A percentile compares a stretch with the other conserved stretches of the same genome.
phyloP scores from a whole-genome alignment of 1,140 invertebrate genomes.

The Sycophila sp. region DNA sequence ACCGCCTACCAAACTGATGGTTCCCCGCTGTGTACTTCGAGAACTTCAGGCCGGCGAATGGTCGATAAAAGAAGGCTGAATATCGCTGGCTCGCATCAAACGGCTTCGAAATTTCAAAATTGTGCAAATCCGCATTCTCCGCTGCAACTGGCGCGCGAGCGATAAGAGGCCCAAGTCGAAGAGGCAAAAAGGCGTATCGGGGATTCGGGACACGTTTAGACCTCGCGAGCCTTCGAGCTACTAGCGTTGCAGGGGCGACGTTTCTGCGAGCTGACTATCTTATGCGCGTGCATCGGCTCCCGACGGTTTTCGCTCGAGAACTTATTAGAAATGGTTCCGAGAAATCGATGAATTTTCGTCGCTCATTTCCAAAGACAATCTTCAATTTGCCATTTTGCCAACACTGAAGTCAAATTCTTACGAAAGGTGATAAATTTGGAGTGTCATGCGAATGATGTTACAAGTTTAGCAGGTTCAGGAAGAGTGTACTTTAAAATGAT shows the following conservation, averaged over 20 bases:
- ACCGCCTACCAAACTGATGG: constrained; percentile 54
- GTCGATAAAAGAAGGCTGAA: no score
- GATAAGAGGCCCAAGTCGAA: neutral
- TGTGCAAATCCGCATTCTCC: neutral
- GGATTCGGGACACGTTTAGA: constrained; percentile 20
- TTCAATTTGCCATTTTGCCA: no score
- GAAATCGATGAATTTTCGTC: no score
- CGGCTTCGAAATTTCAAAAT: neutral
- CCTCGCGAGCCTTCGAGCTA: neutral
- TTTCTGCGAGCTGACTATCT: constrained; percentile 4
- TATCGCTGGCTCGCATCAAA: neutral
- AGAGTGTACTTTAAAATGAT: no score
- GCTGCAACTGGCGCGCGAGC: neutral
- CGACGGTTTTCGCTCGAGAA: no score
- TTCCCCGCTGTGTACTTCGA: neutral
- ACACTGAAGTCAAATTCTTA: no score
- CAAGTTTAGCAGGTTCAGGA: no score
- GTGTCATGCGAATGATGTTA: no score
- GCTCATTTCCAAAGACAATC: no score
- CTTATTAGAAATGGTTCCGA: no score
- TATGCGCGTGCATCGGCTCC: constrained; percentile 16
- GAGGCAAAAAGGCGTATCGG: neutral
- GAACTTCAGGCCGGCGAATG: neutral
- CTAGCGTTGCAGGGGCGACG: neutral
- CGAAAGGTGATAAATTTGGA: no score